phyloP scores from a whole-genome alignment of 2,797 vertebrate genomes.

The Sphenopsis melanotis region DNA sequence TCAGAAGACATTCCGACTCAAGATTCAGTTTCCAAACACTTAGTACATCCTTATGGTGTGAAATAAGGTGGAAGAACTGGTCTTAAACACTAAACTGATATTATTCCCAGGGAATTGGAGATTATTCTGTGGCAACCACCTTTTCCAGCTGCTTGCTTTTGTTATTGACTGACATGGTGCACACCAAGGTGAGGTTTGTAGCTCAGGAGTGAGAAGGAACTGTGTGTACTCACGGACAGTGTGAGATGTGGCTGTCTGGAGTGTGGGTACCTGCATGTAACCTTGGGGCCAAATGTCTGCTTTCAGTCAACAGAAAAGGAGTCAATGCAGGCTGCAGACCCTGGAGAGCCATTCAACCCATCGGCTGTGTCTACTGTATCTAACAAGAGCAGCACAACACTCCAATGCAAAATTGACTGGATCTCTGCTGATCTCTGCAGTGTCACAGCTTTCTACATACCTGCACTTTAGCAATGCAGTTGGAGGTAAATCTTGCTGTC shows the following conservation, averaged over 20 bases:
- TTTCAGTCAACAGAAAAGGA: background rate
- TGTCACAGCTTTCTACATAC: background rate
- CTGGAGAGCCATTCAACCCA: background rate
- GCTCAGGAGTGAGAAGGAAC: background rate
- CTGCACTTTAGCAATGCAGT: background rate
- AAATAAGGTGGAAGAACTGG: background rate
- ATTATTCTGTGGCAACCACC: background rate
- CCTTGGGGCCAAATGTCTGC: background rate
- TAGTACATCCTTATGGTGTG: rapidly evolving
- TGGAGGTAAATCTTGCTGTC: background rate
- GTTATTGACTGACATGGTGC: rapidly evolving
- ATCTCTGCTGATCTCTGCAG: background rate
- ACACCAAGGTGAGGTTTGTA: background rate
- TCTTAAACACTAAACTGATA: background rate
- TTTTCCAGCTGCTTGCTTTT: background rate
- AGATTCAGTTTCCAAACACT: background rate
- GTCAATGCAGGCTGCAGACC: background rate
- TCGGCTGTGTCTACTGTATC: background rate
- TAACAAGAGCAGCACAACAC: background rate
- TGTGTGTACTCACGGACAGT: background rate
- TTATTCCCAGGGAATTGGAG: background rate
- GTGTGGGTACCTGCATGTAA: background rate
- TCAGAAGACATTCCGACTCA: background rate
- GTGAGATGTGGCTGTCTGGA: background rate
- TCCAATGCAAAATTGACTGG: background rate